Conservation (phyloP, 2,113 vertebrate genomes). For the Philantomba maxwellii region DNA sequence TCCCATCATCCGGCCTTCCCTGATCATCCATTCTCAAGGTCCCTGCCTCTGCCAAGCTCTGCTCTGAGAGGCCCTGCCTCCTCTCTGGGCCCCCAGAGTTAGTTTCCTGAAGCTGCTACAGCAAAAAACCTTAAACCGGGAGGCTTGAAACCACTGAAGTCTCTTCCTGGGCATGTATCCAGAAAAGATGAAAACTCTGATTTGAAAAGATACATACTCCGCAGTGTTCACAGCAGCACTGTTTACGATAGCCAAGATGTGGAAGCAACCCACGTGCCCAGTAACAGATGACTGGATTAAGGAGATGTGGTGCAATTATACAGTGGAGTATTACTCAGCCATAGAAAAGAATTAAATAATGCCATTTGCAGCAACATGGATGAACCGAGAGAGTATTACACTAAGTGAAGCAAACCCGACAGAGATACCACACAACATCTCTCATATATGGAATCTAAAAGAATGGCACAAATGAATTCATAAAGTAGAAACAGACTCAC, state of each 20-base stretch:
- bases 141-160: not conserved
- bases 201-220: not conserved
- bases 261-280: not conserved
- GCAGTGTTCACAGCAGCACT: not conserved
- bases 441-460: not conserved
- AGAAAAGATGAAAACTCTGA: not conserved
- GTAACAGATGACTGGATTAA: not conserved
- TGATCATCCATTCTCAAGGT: not conserved
- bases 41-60: not conserved
- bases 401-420: not conserved
- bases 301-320: rapidly evolving
- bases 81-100: not conserved
- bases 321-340: not conserved
- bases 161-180: not conserved
- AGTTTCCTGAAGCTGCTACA: not conserved
- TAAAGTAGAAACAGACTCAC: not conserved
- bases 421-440: rapidly evolving
- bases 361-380: not conserved
- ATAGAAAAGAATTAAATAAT: not conserved
- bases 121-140: not conserved
- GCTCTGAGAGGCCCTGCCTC: not conserved
- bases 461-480: not conserved
- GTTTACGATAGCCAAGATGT: not conserved
- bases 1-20: not conserved
- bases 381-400: not conserved